These are phyloP conservation scores for Leptodactylus fallax DNA, from an alignment of 2,797 vertebrate species.

Conservation along the genomic window DNA sequence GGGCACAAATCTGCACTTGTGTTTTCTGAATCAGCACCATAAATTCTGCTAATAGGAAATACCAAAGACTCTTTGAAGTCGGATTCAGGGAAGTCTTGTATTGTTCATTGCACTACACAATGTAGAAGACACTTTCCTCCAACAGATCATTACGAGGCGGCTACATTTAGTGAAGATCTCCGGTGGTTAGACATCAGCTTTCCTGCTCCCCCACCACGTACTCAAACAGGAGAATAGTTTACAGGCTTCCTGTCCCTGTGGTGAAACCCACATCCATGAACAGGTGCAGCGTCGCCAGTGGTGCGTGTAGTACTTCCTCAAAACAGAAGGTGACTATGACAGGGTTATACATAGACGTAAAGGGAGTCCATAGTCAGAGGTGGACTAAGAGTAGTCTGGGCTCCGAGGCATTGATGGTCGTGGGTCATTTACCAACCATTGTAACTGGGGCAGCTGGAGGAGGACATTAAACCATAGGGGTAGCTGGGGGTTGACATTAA, in stretches of 20 bases:
- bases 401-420: too few relatives aligned
- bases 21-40: neutral
- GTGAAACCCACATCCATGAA: neutral
- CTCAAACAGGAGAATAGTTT: neutral
- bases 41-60: neutral
- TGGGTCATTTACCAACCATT: too few relatives aligned
- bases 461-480: too few relatives aligned
- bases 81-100: neutral
- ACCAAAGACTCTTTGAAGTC: neutral
- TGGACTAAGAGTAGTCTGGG: neutral
- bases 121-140: neutral
- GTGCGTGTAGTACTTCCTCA: neutral
- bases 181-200: neutral
- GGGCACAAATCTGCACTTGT: neutral
- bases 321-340: neutral
- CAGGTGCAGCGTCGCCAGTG: neutral
- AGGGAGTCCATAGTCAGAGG: neutral
- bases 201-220: neutral
- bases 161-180: neutral
- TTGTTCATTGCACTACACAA: slow-evolving; percentile 5
- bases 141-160: neutral
- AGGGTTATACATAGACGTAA: neutral
- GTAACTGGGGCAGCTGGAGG: too few relatives aligned
- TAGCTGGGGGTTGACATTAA: too few relatives aligned
- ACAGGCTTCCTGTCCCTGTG: neutral